Conservation (phyloP, 2,888 invertebrate species). For the Odontocolon sp. region DNA sequence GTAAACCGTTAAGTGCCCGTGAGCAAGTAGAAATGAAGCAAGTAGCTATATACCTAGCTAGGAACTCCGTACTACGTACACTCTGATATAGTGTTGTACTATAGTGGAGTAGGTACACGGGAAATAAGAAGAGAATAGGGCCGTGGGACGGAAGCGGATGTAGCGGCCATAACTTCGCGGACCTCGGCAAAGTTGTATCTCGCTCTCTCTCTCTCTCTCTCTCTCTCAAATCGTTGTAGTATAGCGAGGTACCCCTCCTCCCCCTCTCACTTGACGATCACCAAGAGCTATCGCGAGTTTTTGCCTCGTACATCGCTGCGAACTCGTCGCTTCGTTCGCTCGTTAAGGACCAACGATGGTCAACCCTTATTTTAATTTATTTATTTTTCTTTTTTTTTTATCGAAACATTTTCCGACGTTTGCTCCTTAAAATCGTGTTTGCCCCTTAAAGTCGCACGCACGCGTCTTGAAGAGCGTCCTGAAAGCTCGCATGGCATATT, state of each 20-base stretch:
- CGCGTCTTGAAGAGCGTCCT: neutral
- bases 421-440: neutral
- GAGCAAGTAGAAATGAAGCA: constrained; percentile 72
- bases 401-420: neutral
- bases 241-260: constrained; percentile 7
- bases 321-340: too few relatives aligned
- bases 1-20: constrained; percentile 77
- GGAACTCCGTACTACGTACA: constrained; percentile 35
- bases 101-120: constrained; percentile 54
- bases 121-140: constrained; percentile 71
- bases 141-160: constrained; percentile 81
- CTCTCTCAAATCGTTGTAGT: constrained; percentile 46
- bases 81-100: neutral
- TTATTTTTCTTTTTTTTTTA: neutral
- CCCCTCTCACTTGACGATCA: constrained; percentile 27
- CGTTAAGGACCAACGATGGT: too few relatives aligned
- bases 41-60: constrained; percentile 69
- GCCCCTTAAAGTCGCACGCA: neutral
- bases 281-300: constrained; percentile 19
- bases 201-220: too few relatives aligned
- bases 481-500: constrained; percentile 13
- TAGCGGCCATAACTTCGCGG: constrained; percentile 73
- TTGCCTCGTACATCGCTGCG: neutral
- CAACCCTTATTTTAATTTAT: too few relatives aligned
- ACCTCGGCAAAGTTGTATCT: constrained; percentile 63